These are phyloP conservation scores for Neoarius graeffei DNA, from an alignment of 2,113 vertebrate species.

Conservation along the genomic window DNA sequence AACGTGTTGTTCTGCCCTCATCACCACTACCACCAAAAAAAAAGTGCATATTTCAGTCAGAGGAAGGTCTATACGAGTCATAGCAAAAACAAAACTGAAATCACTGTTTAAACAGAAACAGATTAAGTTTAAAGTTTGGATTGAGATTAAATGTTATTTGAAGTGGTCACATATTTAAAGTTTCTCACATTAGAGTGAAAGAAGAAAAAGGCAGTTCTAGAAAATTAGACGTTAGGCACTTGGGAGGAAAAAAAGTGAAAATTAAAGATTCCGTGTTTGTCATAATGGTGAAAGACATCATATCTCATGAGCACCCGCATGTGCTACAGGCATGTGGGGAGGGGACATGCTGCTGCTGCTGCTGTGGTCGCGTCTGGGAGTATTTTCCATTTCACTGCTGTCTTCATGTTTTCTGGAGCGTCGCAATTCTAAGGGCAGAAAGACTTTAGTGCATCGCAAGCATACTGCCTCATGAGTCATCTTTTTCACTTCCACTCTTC, in stretches of 20 bases:
- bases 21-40: neutral
- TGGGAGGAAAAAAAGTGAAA: neutral
- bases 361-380: neutral
- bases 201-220: neutral
- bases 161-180: neutral
- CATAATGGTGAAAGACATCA: neutral
- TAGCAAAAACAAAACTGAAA: neutral
- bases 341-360: neutral
- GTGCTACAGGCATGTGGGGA: neutral
- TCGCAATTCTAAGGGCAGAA: constrained; percentile 45
- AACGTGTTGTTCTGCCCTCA: neutral
- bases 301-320: neutral
- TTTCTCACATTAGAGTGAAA: neutral
- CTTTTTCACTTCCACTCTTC: constrained; percentile 53
- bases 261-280: neutral
- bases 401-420: constrained; percentile 11
- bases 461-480: constrained; percentile 41
- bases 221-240: neutral
- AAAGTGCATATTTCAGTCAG: neutral
- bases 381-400: constrained; percentile 22
- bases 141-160: neutral
- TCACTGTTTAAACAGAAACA: neutral
- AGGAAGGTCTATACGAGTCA: neutral
- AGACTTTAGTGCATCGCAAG: constrained; percentile 52
- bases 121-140: neutral